Base-by-base conservation (phyloP, 2,113 vertebrate genomes). In the Capreolus pygargus region DNA sequence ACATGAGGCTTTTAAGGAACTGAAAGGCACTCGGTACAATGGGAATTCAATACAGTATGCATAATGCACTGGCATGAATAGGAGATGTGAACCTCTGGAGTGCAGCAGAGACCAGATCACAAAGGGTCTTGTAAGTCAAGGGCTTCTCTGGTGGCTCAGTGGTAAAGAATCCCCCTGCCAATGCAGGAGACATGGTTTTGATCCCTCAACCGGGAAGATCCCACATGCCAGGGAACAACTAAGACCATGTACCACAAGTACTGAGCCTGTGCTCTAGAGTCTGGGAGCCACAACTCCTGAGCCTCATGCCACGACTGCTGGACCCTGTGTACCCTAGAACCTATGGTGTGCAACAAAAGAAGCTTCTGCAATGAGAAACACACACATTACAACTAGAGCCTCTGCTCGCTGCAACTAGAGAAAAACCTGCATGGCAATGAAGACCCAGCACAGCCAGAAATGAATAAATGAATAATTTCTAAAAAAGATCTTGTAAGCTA, bases 321-420 rank as follows among this genome's bases (percentile, higher is more conserved):
- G 43, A 43, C 23, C 70, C 70, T 27, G 23, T 43, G 23, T 7
- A 76, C 39, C 36, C 36, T 76, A 76, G 12, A 76, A 43, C 39
- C 39, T 23, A 27, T 2, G 21, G 70, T 14, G 70, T 70, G 12
- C 70, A 76, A 76, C 39, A 43, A 76, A 23, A 76, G 6, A 43
- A 25, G 36, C 70, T 23, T 25, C 36, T 0, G 0, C 0, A 0
- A 27, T 76, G 70, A 76, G 39, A 76, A 76, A 43, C 39, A 39
- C 12, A 2, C 70, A 43, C 23, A 7, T 39, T 76, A 7, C 39
- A 14, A 27, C 23, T 43, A 76, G 70, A 76, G 70, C 39, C 70
- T 43, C 39, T 3, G 23, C 39, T 27, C 1, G 6, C 39, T 43
- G 36, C 39, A 76, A 27, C 70, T 43, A 76, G 70, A 43, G 39